These are phyloP conservation scores for Pelmatolapia mariae DNA, from an alignment of 2,113 vertebrate species.

Conservation along the genomic window DNA sequence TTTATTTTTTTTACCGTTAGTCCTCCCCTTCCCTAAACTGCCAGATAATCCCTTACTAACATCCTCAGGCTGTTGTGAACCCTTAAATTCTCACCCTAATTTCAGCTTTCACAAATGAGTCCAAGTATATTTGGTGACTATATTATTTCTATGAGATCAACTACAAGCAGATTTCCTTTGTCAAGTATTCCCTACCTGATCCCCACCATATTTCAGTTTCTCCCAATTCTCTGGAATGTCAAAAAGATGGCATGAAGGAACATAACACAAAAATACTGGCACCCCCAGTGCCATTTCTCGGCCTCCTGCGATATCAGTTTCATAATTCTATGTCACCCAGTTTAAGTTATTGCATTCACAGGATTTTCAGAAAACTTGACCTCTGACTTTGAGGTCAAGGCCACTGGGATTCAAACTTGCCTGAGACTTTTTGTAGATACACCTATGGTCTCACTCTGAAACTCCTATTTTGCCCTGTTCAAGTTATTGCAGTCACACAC, in stretches of 20 bases:
- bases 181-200: background rate
- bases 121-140: background rate
- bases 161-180: background rate
- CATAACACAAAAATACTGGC: background rate
- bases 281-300: rapidly evolving
- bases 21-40: background rate
- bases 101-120: background rate
- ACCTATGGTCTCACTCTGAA: background rate
- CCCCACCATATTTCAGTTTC: background rate
- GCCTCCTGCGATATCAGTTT: background rate
- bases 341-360: background rate
- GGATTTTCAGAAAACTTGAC: background rate
- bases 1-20: background rate
- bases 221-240: background rate
- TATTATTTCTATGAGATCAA: background rate
- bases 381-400: background rate
- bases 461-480: background rate
- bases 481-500: background rate
- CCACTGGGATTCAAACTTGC: rapidly evolving
- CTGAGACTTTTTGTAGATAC: background rate
- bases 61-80: background rate
- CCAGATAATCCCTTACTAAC: background rate
- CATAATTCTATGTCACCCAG: background rate
- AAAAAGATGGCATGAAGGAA: background rate
- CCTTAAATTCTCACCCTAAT: background rate